phyloP scores from a whole-genome alignment of 2,888 invertebrate species.

The Oegoconia quadripuncta region DNA sequence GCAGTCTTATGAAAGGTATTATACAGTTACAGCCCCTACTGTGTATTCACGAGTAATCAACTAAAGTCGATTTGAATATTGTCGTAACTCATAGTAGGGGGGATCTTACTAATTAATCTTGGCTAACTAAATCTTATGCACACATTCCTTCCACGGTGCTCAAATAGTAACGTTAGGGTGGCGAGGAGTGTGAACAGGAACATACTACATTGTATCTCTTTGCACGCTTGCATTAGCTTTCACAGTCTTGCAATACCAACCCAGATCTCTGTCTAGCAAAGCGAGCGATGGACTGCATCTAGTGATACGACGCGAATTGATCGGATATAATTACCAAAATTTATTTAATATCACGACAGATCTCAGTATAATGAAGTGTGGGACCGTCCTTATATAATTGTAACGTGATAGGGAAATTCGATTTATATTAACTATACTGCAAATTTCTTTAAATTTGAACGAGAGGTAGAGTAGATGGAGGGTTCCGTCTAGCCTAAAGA shows the following conservation, averaged over 20 bases:
- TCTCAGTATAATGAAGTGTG: constrained; percentile 71
- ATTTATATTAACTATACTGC: constrained; percentile 36
- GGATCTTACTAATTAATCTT: constrained; percentile 25
- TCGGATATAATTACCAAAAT: constrained; percentile 51
- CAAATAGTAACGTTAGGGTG: constrained; percentile 64
- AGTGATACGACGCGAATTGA: constrained; percentile 65
- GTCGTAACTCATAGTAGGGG: constrained; percentile 19
- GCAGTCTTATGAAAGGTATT: constrained; percentile 58
- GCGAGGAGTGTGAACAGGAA: constrained; percentile 28
- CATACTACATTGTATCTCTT: constrained; percentile 8
- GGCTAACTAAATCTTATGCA: constrained; percentile 61
- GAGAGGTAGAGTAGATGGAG: constrained; percentile 40
- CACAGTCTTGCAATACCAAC: constrained; percentile 11
- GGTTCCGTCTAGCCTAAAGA: constrained; percentile 61
- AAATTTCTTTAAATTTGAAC: constrained; percentile 29
- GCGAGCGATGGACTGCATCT: constrained; percentile 39
- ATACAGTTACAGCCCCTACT: constrained; percentile 34
- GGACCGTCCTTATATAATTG: constrained; percentile 75
- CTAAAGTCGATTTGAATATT: constrained; percentile 5
- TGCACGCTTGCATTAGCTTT: constrained; percentile 30
- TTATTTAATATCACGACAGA: constrained; percentile 54
- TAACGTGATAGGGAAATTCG: constrained; percentile 62
- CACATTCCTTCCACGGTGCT: constrained; percentile 86
- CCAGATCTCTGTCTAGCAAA: constrained; percentile 3
- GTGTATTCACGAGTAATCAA: constrained; percentile 24